Conservation (phyloP, 2,113 vertebrate species). For the Hippocampus abdominalis region DNA sequence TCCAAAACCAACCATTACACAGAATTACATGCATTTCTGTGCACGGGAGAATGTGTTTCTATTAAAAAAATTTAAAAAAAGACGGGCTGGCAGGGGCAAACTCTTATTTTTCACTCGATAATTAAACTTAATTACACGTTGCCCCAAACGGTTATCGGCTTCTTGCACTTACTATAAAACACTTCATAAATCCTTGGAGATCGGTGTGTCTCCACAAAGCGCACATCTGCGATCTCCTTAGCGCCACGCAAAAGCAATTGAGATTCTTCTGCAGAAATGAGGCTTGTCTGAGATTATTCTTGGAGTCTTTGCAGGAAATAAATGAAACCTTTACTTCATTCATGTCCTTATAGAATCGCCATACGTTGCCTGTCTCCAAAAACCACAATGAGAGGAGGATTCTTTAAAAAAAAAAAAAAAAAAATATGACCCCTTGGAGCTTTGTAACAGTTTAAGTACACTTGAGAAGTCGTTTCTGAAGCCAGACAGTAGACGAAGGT, state of each 20-base stretch:
- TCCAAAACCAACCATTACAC: constrained; percentile 38
- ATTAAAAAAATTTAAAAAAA: constrained; percentile 6
- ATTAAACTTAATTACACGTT: constrained; percentile 65
- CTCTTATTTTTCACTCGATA: constrained; percentile 54
- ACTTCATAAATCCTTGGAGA: constrained; percentile 63
- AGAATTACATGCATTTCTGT: constrained; percentile 11
- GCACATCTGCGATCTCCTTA: constrained; percentile 18
- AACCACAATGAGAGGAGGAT: neutral
- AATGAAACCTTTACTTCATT: neutral
- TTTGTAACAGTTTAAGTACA: constrained; percentile 7
- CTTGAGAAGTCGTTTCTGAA: constrained; percentile 9
- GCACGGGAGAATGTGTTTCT: constrained; percentile 18
- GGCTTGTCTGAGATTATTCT: constrained; percentile 61
- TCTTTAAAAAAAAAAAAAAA: neutral
- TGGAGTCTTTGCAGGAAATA: constrained; percentile 54
- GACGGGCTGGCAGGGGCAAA: constrained; percentile 33
- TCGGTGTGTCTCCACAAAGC: constrained; percentile 10
- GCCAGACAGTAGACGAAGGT: neutral
- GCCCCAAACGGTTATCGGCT: constrained; percentile 67
- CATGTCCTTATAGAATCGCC: too few species aligned
- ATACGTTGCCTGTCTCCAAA: neutral
- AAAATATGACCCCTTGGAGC: neutral
- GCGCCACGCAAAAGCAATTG: constrained; percentile 28
- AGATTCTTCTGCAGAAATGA: constrained; percentile 55
- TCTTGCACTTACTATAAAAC: constrained; percentile 63